Evolutionary conservation across 2,113 vertebrate species (phyloP).

Genomic region (Muntiacus muntjak): DNA sequence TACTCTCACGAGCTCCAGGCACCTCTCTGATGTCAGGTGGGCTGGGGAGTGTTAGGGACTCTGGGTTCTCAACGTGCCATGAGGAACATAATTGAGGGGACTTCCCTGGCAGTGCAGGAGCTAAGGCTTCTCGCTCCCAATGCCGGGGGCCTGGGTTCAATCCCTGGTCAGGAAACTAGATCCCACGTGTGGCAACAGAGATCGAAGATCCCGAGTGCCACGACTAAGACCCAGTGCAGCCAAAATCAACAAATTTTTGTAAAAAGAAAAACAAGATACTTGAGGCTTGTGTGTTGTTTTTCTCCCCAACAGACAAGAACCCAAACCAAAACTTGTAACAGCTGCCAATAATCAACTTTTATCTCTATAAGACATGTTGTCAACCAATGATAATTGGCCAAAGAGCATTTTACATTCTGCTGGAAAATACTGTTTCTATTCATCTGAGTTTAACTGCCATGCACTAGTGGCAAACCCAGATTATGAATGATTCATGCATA

Average conservation of each 20-base stretch:
- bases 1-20: not conserved
- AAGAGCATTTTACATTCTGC: not conserved
- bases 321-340: not conserved
- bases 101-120: not conserved
- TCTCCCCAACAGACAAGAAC: not conserved
- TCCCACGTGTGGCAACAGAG: not conserved
- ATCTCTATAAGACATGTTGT: not conserved
- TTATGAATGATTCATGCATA: constrained; percentile 38
- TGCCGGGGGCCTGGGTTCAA: not conserved
- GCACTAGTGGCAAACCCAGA: not conserved
- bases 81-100: not conserved
- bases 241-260: not conserved
- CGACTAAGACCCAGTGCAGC: not conserved
- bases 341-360: not conserved
- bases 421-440: not conserved
- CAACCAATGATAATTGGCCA: not conserved
- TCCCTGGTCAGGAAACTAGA: not conserved
- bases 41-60: not conserved
- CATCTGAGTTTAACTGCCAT: not conserved
- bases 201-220: not conserved
- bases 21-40: not conserved
- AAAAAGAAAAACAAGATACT: not conserved
- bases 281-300: not conserved
- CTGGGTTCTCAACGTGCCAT: not conserved
- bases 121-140: not conserved